These are phyloP conservation scores for Chelmon rostratus DNA, from an alignment of 2,797 vertebrate genomes.

Conservation along the genomic window DNA sequence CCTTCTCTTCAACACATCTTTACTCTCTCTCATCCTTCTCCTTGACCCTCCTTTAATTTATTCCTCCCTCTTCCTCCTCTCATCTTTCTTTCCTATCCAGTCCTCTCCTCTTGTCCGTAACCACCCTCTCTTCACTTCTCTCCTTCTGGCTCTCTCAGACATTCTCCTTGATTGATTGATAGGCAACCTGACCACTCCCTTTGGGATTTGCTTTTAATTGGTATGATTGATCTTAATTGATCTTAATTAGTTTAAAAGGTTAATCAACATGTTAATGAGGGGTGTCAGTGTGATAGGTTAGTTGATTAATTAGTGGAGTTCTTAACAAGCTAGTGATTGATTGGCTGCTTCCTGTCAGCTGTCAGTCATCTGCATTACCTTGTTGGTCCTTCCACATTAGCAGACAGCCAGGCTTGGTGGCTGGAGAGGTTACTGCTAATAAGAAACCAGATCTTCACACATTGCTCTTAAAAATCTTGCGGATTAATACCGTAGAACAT, in stretches of 20 bases:
- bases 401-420: background rate
- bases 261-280: slow-evolving; percentile 79
- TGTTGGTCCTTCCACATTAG: slow-evolving; percentile 12
- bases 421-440: slow-evolving; percentile 11
- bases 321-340: slow-evolving; percentile 71
- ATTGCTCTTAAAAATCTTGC: background rate
- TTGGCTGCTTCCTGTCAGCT: slow-evolving; percentile 72
- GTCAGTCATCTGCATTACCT: slow-evolving; percentile 72
- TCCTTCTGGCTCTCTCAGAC: slow-evolving; percentile 26
- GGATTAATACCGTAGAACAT: background rate
- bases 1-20: background rate
- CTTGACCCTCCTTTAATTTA: background rate
- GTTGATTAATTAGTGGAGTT: slow-evolving; percentile 74
- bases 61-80: background rate
- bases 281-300: slow-evolving; percentile 69
- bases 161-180: slow-evolving; percentile 66
- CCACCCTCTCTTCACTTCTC: slow-evolving; percentile 1
- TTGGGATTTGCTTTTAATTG: slow-evolving; percentile 67
- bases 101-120: background rate
- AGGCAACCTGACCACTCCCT: slow-evolving; percentile 64
- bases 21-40: background rate
- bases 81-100: background rate
- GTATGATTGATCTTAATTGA: slow-evolving; percentile 73
- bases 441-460: slow-evolving; percentile 1
- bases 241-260: slow-evolving; percentile 79